These are phyloP conservation scores for Hylaeus anthracinus DNA, from an alignment of 1,140 invertebrate genomes.

Conservation along the genomic window DNA sequence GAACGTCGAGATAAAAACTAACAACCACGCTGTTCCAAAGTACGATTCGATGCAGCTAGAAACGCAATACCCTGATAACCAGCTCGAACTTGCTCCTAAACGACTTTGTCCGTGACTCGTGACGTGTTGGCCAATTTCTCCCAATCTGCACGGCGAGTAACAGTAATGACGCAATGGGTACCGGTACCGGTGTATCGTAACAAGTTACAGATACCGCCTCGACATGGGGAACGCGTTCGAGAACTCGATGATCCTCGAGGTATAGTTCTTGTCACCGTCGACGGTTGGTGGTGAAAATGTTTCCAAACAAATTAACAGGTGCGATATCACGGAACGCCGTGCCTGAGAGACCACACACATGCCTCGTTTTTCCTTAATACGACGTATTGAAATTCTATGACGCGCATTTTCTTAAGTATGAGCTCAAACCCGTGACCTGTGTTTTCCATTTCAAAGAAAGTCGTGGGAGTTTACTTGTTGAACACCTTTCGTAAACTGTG, in stretches of 20 bases:
- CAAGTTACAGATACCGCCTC: neutral
- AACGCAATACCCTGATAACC: neutral
- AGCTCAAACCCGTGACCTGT: too few relatives aligned
- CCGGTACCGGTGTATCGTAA: neutral
- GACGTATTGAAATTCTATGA: too few relatives aligned
- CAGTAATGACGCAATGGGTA: neutral
- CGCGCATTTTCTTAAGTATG: too few relatives aligned
- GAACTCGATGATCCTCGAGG: too few relatives aligned
- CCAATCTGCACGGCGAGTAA: neutral
- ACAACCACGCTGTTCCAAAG: too few relatives aligned
- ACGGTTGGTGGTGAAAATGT: neutral
- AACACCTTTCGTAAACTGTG: too few relatives aligned
- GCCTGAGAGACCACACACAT: neutral
- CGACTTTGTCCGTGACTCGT: neutral
- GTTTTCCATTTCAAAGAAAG: too few relatives aligned
- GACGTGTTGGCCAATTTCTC: conserved; percentile 5
- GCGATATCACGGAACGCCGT: neutral
- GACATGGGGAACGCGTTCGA: neutral
- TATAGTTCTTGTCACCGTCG: neutral
- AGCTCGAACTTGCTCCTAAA: too few relatives aligned
- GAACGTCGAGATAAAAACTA: too few relatives aligned
- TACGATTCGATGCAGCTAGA: neutral
- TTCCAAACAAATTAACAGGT: conserved; percentile 25
- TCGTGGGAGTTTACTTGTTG: too few relatives aligned
- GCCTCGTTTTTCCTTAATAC: neutral